Evolutionary conservation across 1,140 invertebrate species (phyloP).

Genomic region (Brachionus calyciflorus): DNA sequence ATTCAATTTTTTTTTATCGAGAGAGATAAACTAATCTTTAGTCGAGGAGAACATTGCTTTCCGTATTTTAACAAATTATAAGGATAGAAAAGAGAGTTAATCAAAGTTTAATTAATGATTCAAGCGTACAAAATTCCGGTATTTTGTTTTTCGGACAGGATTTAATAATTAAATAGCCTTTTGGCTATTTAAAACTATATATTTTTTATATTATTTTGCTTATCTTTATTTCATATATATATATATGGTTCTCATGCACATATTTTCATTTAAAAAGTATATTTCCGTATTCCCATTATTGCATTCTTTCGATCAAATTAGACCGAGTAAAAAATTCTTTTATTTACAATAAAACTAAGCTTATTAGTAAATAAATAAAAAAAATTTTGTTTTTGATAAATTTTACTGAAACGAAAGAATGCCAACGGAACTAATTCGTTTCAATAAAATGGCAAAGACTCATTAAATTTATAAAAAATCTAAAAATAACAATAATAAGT

Average conservation of each 20-base stretch:
- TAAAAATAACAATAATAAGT: neutral
- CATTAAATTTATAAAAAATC: neutral
- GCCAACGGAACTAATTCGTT: slow-evolving; percentile 15
- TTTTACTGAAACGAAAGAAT: neutral
- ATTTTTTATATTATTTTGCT: too few species aligned
- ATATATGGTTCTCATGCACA: too few species aligned
- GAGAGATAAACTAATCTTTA: neutral
- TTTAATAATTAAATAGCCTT: neutral
- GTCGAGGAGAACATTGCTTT: neutral
- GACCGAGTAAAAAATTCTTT: too few species aligned
- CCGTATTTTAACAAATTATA: neutral
- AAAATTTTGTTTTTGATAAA: neutral
- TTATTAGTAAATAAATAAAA: neutral
- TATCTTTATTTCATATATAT: too few species aligned
- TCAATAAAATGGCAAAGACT: too few species aligned
- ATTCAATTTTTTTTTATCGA: too few species aligned
- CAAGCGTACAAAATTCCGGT: neutral
- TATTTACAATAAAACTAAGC: too few species aligned
- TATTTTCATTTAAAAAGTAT: too few species aligned
- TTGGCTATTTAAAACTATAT: too few species aligned
- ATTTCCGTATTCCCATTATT: too few species aligned
- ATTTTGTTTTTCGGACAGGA: slow-evolving; percentile 15
- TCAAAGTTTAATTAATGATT: slow-evolving; percentile 40
- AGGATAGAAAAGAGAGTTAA: neutral
- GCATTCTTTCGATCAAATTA: too few species aligned